These are phyloP conservation scores for Pristionchus entomophagus DNA, from an alignment of 2,888 invertebrate genomes.

Conservation along the genomic window DNA sequence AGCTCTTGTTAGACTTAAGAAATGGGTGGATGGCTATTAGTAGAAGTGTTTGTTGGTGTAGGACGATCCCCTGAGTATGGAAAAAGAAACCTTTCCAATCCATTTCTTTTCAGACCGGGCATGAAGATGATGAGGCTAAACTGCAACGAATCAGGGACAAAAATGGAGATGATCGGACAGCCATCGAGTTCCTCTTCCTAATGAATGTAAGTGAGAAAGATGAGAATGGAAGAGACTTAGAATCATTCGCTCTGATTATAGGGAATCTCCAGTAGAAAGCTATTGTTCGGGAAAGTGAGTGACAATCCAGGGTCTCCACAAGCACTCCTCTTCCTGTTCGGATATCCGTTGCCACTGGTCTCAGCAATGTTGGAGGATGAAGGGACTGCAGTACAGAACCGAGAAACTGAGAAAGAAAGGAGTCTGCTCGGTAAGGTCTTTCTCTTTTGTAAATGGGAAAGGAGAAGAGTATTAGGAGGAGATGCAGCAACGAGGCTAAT, in stretches of 20 bases:
- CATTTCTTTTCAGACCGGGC: too few species aligned
- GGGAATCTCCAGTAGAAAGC: too few species aligned
- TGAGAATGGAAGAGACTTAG: too few species aligned
- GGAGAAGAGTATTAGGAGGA: too few species aligned
- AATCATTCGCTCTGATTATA: too few species aligned
- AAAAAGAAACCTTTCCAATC: too few species aligned
- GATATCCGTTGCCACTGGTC: neutral
- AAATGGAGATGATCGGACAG: neutral
- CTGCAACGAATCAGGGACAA: neutral
- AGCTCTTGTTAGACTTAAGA: too few species aligned
- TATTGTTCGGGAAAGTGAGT: too few species aligned
- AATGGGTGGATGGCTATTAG: too few species aligned
- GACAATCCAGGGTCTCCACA: neutral
- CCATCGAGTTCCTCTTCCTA: neutral
- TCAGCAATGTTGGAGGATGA: neutral
- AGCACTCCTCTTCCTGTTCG: neutral
- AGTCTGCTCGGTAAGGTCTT: neutral
- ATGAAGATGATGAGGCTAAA: neutral
- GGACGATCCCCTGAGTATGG: too few species aligned
- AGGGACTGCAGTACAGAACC: neutral
- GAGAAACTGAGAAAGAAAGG: neutral
- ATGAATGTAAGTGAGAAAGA: neutral
- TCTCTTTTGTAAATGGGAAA: neutral
- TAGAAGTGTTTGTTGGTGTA: too few species aligned
- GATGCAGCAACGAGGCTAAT: too few species aligned